These are phyloP conservation scores for Eristalinus aeneus DNA, from an alignment of 2,888 invertebrate species.

Conservation along the genomic window DNA sequence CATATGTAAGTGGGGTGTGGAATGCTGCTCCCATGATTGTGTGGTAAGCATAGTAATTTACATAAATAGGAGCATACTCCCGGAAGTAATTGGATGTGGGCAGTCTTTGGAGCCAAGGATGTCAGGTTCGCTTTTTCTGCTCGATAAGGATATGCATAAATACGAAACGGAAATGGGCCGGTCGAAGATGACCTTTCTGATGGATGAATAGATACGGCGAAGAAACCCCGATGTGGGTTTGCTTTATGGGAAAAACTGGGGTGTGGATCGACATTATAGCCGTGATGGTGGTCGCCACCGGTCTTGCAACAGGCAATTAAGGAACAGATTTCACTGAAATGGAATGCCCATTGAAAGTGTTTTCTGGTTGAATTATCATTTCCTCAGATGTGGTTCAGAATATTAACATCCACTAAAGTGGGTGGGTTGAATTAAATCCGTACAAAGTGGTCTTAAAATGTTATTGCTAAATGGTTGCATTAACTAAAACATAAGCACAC, in stretches of 20 bases:
- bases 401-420: constrained; percentile 39
- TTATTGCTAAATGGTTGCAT: constrained; percentile 58
- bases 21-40: constrained; percentile 50
- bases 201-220: constrained; percentile 37
- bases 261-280: constrained; percentile 11
- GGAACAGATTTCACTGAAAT: constrained; percentile 61
- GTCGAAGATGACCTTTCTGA: constrained; percentile 62
- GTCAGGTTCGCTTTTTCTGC: constrained; percentile 56
- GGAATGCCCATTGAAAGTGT: constrained; percentile 51
- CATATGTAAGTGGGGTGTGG: constrained; percentile 41
- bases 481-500: constrained; percentile 39
- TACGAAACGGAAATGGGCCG: constrained; percentile 56
- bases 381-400: constrained; percentile 33
- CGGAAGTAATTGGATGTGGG: constrained; percentile 70
- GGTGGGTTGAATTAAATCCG: constrained; percentile 16
- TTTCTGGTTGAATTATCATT: constrained; percentile 55
- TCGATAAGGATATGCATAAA: constrained; percentile 66
- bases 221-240: constrained; percentile 19
- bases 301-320: constrained; percentile 65
- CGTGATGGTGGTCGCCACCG: constrained; percentile 2
- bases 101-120: constrained; percentile 41
- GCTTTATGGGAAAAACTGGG: background rate
- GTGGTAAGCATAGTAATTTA: constrained; percentile 68
- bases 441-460: constrained; percentile 45
- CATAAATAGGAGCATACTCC: constrained; percentile 67